Evolutionary conservation across 2,797 vertebrate genomes (phyloP).

Genomic region (Pseudopleuronectes americanus): DNA sequence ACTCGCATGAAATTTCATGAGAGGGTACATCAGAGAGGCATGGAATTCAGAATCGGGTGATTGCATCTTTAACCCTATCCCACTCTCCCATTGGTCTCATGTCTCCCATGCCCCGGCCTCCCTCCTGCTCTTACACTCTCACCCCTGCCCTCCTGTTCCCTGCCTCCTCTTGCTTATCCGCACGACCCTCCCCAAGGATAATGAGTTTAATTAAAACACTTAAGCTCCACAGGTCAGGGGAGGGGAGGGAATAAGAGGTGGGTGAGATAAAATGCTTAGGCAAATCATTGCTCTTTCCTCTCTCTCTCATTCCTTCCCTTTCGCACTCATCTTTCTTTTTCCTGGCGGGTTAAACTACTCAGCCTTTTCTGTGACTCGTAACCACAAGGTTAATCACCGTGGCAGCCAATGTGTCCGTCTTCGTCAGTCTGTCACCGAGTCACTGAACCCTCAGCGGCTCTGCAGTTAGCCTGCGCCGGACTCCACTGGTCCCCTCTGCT

Average conservation of each 20-base stretch:
- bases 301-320: slow-evolving; percentile 15
- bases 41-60: slow-evolving; percentile 3
- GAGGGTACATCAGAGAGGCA: background rate
- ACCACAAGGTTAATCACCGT: slow-evolving; percentile 59
- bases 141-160: slow-evolving; percentile 28
- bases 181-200: slow-evolving; percentile 39
- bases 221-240: slow-evolving; percentile 40
- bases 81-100: background rate
- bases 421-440: slow-evolving; percentile 34
- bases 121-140: slow-evolving; percentile 8
- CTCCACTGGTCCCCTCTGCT: slow-evolving; percentile 6
- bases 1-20: background rate
- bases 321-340: slow-evolving; percentile 6
- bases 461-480: slow-evolving; percentile 11
- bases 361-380: slow-evolving; percentile 47
- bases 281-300: slow-evolving; percentile 8
- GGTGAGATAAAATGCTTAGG: slow-evolving; percentile 32
- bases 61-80: slow-evolving; percentile 1
- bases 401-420: slow-evolving; percentile 21
- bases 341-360: slow-evolving; percentile 45
- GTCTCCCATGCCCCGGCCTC: background rate
- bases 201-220: slow-evolving; percentile 67
- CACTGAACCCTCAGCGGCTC: slow-evolving; percentile 22
- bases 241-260: slow-evolving; percentile 22
- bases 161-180: slow-evolving; percentile 20